Base-by-base conservation (phyloP, 2,113 vertebrate species). In the Dendrocopos noguchii region DNA sequence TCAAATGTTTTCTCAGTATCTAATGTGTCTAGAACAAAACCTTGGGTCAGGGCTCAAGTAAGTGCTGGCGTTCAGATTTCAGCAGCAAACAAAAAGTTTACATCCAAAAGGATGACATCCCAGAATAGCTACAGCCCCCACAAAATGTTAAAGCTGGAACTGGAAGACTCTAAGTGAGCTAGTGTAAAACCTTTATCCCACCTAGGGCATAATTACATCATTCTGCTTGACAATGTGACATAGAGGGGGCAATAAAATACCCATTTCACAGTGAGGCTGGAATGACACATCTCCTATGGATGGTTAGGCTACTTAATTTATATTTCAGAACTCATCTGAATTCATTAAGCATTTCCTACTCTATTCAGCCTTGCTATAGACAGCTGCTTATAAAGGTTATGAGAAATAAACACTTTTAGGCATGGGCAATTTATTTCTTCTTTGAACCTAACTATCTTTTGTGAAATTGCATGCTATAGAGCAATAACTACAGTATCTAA, bases 281-380 rank as follows among this genome's bases (percentile, higher is more conserved):
- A 74, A 75, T 82, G 88, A 90, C 86, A 88, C 36, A 67, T 92
- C 90, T 81, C 95, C 89, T 83, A 87, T 80, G 93, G 92, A 82
- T 93, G 91, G 94, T 96, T 96, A 94, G 81, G 86, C 57, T 89
- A 94, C 71, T 91, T 94, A 94, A 97, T 95, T 95, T 94, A 83
- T 89, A 63, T 72, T 94, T 94, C 79, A 77, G 90, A 93, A 87
- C 94, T 93, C 86, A 91, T 94, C 59, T 92, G 73, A 96, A 95
- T 93, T 95, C 90, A 93, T 96, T 95, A 95, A 84, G 47, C 33
- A 86, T 75, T 92, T 81, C 78, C 80, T 78, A 65, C 42, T 80
- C 28, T 25, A 88, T 61, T 90, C 73, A 80, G 88, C 72, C 57
- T 92, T 90, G 76, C 78, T 82, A 87, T 12, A 94, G 81, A 82